Evolutionary conservation across 2,888 invertebrate species (phyloP), one percentile per base, ranked within the genome.

Genomic region (Leptopilina syphax): DNA sequence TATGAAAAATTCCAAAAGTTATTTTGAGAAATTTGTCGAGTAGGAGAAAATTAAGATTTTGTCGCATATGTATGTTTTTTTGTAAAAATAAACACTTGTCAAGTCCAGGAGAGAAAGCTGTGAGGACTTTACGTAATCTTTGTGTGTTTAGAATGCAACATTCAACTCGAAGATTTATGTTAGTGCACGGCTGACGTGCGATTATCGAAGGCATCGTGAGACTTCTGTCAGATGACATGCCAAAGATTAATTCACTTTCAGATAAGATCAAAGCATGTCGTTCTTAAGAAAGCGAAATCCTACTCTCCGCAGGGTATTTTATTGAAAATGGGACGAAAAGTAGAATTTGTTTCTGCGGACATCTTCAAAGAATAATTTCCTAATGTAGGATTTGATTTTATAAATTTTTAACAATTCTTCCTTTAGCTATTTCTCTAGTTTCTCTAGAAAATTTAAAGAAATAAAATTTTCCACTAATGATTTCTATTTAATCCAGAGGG

Each of bases 161-260:
- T 83, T 82, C 82, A 81, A 82, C 82, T 82, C 80, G n/a, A 57
- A 12, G 34, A n/a, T 34, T 73, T 50, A 73, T 73, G 57, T 73
- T 57, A 27, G 70, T 80, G 79, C 76, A 82, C 82, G 80, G 79
- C 77, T 82, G 82, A 82, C 82, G 81, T 81, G 82, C 79, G 80
- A 83, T 83, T 82, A 83, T 83, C 82, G 81, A 79, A 80, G 80
- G 78, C 81, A 83, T 83, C 83, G 83, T 83, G 82, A 82, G 83
- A 83, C 34, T 57, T 57, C 73, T 73, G 73, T 73, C 73, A 73
- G 73, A 73, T 73, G 73, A 73, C 73, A 73, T 73, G 73, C 54
- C 73, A 57, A 73, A 73, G 73, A 73, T 73, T 73, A 73, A 54
- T 73, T 73, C 73, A n/a, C 57, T 73, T 57, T 54, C 24, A 73